Percentiles rank a stretch among this genome's conserved stretches.
These are phyloP conservation scores for Podarcis muralis DNA, from an alignment of 2,113 vertebrate species.

Conservation along the genomic window DNA sequence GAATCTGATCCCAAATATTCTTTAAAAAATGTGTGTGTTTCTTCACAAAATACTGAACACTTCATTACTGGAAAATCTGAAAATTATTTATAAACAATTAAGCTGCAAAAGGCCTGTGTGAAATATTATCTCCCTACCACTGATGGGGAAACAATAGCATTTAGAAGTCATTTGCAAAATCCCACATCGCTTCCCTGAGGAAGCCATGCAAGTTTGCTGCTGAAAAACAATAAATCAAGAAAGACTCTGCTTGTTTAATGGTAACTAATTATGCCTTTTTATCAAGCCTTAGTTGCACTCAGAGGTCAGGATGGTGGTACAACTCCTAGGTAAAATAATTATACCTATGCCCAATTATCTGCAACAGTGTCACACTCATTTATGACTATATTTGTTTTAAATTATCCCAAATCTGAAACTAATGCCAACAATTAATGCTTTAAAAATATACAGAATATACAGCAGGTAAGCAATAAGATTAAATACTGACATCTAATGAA, in stretches of 20 bases:
- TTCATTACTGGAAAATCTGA: conserved; percentile 12
- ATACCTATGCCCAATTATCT: not conserved
- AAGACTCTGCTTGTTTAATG: conserved; percentile 21
- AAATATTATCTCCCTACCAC: conserved; percentile 9
- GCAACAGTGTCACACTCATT: not conserved
- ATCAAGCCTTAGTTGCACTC: conserved; percentile 4
- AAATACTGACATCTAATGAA: not conserved
- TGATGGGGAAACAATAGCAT: conserved; percentile 21
- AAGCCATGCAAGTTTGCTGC: conserved; percentile 4
- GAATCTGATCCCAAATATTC: not conserved
- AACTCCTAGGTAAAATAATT: not conserved
- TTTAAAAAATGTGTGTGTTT: not conserved
- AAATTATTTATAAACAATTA: not conserved
- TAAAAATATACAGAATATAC: not conserved
- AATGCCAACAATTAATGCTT: not conserved
- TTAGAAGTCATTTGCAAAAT: conserved; percentile 3
- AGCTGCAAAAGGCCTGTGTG: not conserved
- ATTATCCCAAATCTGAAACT: not conserved
- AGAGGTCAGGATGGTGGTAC: conserved; percentile 31
- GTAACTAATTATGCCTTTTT: conserved; percentile 9
- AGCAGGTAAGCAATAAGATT: not conserved
- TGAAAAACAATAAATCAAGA: conserved; percentile 21
- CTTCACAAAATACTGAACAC: not conserved
- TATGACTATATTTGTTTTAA: not conserved
- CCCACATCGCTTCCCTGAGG: conserved; percentile 16